These are phyloP conservation scores for Pyrrhia umbra DNA, from an alignment of 2,888 invertebrate genomes.

Conservation along the genomic window DNA sequence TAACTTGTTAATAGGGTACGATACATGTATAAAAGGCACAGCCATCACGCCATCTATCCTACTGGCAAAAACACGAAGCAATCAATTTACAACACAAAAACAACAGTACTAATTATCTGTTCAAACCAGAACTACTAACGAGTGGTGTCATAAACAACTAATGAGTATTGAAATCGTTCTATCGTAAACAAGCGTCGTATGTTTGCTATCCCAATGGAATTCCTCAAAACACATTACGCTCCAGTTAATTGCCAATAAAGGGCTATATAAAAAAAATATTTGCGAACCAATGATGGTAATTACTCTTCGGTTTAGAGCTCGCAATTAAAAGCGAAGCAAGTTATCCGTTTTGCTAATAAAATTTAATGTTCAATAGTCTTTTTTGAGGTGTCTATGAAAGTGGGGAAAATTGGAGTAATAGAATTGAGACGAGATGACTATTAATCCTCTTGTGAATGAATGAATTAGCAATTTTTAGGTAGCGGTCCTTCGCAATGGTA, in stretches of 20 bases:
- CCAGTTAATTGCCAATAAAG: constrained; percentile 48
- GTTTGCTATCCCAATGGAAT: constrained; percentile 40
- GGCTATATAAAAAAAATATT: constrained; percentile 53
- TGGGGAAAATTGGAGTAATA: constrained; percentile 3
- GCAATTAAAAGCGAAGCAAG: constrained; percentile 56
- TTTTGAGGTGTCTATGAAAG: constrained; percentile 30
- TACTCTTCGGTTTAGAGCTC: constrained; percentile 51
- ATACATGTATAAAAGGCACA: too few relatives aligned
- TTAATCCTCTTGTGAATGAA: not conserved
- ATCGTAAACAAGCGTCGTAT: constrained; percentile 35
- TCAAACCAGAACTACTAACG: constrained; percentile 10
- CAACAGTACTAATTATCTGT: constrained; percentile 8
- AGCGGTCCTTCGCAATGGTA: too few relatives aligned
- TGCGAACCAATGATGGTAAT: constrained; percentile 51
- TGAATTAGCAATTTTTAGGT: not conserved
- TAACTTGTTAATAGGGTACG: too few relatives aligned
- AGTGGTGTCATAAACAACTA: constrained; percentile 33
- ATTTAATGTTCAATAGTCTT: constrained; percentile 48
- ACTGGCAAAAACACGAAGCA: not conserved
- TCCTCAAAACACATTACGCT: constrained; percentile 36
- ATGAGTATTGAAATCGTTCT: constrained; percentile 39
- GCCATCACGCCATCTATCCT: not conserved
- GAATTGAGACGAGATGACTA: not conserved
- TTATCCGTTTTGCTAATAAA: constrained; percentile 44
- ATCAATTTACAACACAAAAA: constrained; percentile 4